These are phyloP conservation scores for Mionectes macconnelli DNA, from an alignment of 2,113 vertebrate genomes.

Conservation along the genomic window DNA sequence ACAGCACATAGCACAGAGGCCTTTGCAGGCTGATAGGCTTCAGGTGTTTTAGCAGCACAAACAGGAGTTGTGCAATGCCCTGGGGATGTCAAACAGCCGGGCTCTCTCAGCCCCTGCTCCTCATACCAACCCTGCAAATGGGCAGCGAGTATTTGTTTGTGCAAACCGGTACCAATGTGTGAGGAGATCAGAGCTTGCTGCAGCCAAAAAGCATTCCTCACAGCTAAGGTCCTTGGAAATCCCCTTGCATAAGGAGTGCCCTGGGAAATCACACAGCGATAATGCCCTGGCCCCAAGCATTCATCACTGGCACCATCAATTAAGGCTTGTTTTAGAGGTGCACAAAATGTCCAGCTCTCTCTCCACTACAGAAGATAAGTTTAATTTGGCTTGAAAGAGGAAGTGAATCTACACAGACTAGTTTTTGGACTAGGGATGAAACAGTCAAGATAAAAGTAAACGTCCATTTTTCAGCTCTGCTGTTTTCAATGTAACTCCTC, in stretches of 20 bases:
- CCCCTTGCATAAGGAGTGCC: not conserved
- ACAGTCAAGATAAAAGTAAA: not conserved
- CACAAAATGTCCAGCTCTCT: not conserved
- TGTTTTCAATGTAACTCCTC: not conserved
- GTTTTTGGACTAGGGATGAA: not conserved
- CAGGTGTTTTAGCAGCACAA: constrained; percentile 23
- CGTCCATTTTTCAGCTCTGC: not conserved
- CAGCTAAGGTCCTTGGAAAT: constrained; percentile 17
- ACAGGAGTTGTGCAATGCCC: constrained; percentile 31
- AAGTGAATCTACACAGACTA: not conserved
- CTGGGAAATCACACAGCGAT: not conserved
- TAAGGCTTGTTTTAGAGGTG: not conserved
- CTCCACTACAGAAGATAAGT: not conserved
- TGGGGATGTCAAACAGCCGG: not conserved
- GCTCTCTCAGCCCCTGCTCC: not conserved
- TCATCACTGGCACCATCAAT: not conserved
- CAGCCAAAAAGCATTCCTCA: not conserved
- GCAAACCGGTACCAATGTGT: not conserved
- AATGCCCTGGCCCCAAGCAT: not conserved
- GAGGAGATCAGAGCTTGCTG: not conserved
- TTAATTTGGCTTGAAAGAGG: not conserved
- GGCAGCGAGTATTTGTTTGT: not conserved
- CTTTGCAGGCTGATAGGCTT: not conserved
- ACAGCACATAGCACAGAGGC: constrained; percentile 14
- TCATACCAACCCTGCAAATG: not conserved